These are phyloP conservation scores for Drosophila kokeensis DNA, from an alignment of 2,888 invertebrate genomes.

Conservation along the genomic window DNA sequence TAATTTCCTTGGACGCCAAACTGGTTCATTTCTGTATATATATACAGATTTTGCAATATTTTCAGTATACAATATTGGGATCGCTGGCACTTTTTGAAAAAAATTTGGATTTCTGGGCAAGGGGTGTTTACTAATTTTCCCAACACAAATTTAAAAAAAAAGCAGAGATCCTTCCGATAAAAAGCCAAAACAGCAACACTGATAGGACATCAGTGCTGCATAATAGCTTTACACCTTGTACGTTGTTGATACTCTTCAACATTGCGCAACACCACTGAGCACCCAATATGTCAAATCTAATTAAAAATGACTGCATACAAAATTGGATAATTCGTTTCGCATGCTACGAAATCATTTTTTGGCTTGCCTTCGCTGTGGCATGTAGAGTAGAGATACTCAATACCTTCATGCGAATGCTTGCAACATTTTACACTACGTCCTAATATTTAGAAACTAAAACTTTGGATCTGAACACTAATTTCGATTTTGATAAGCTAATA, in stretches of 20 bases:
- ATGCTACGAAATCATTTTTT: background rate
- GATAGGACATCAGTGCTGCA: constrained; percentile 15
- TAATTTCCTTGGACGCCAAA: background rate
- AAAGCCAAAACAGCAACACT: background rate
- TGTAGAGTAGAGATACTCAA: background rate
- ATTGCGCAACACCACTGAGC: background rate
- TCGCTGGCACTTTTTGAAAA: background rate
- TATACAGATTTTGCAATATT: background rate
- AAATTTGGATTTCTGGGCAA: background rate
- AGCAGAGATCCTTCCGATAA: background rate
- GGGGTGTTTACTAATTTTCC: background rate
- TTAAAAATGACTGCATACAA: background rate
- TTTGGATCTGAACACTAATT: background rate
- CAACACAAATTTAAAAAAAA: background rate
- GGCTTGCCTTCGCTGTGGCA: background rate
- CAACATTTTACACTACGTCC: background rate
- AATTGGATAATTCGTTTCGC: background rate
- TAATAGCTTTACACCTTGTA: background rate
- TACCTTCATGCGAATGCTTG: background rate
- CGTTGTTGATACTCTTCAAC: background rate
- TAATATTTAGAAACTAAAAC: background rate
- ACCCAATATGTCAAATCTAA: background rate
- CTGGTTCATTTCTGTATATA: background rate
- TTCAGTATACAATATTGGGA: background rate
- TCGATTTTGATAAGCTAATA: background rate